phyloP scores from a whole-genome alignment of 2,113 vertebrate species.

The Myrmecobius fasciatus region DNA sequence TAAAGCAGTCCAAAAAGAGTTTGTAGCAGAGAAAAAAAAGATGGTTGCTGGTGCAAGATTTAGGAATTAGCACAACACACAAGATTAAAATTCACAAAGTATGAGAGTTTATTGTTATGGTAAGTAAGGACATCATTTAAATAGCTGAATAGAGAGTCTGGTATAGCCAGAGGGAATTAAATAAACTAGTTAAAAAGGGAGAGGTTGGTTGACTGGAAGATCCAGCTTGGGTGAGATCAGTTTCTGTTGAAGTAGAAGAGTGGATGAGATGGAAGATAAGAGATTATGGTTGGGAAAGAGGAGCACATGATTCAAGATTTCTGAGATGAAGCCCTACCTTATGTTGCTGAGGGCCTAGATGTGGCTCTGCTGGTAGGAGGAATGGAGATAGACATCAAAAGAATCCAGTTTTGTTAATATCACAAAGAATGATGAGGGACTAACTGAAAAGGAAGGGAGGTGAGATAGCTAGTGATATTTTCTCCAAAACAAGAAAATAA shows the following conservation, averaged over 20 bases:
- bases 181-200: not conserved
- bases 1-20: not conserved
- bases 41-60: not conserved
- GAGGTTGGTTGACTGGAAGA: not conserved
- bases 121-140: not conserved
- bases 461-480: not conserved
- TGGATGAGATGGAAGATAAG: not conserved
- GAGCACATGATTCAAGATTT: not conserved
- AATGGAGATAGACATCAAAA: not conserved
- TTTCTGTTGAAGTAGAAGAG: not conserved
- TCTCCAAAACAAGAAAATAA: not conserved
- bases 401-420: not conserved
- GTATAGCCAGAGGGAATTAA: not conserved
- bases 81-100: not conserved
- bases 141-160: not conserved
- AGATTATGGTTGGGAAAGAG: not conserved
- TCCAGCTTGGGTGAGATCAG: not conserved
- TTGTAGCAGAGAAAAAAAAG: not conserved
- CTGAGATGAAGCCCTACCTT: not conserved
- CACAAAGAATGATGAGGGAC: not conserved
- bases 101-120: not conserved
- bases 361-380: not conserved
- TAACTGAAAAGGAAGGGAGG: not conserved
- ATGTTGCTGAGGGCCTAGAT: not conserved
- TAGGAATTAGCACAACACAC: not conserved